Percentiles rank a stretch among this genome's conserved stretches.
Evolutionary conservation across 35 echinoderm and acorn worm genomes (phyloP).

Genomic region (Ophiothrix spiculata): DNA sequence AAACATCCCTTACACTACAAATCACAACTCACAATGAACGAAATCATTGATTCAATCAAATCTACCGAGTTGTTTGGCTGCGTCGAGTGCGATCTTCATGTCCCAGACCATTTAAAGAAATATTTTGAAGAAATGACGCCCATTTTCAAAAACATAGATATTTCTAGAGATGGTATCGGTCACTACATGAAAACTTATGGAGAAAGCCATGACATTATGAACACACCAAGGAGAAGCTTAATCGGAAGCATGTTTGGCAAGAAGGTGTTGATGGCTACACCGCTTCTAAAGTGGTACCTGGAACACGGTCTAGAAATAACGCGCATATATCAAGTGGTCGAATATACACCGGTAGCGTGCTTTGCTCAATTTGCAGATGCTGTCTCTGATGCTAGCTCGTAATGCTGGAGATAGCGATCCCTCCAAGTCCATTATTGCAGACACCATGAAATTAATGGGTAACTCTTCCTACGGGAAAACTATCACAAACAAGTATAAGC

Average conservation of each 20-base stretch:
- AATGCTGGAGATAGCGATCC: conserved; percentile 25
- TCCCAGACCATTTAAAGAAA: conserved; percentile 2
- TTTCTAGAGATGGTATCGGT: conserved; percentile 32
- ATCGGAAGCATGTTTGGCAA: conserved; percentile 54
- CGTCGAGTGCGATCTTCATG: conserved; percentile 39
- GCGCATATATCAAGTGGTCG: conserved; percentile 42
- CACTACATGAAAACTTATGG: conserved; percentile 10
- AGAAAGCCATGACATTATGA: neutral
- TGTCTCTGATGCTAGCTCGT: conserved; percentile 27
- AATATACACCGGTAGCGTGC: conserved; percentile 28
- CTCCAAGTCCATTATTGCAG: conserved; percentile 32
- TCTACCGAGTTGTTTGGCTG: conserved; percentile 16
- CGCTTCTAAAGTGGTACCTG: conserved; percentile 44
- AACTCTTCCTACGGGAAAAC: conserved; percentile 56
- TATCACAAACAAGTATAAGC: conserved; percentile 44
- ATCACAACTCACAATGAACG: conserved; percentile 16
- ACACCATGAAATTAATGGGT: conserved; percentile 49
- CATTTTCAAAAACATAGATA: conserved; percentile 31
- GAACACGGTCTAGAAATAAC: conserved; percentile 33
- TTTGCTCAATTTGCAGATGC: conserved; percentile 42
- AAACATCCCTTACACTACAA: neutral
- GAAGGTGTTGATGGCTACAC: conserved; percentile 34
- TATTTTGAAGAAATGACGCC: conserved; percentile 40
- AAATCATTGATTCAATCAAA: conserved; percentile 14
- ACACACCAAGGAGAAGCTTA: conserved; percentile 24